Evolutionary conservation across 2,113 vertebrate species (phyloP).

Genomic region (Microtus richardsoni): DNA sequence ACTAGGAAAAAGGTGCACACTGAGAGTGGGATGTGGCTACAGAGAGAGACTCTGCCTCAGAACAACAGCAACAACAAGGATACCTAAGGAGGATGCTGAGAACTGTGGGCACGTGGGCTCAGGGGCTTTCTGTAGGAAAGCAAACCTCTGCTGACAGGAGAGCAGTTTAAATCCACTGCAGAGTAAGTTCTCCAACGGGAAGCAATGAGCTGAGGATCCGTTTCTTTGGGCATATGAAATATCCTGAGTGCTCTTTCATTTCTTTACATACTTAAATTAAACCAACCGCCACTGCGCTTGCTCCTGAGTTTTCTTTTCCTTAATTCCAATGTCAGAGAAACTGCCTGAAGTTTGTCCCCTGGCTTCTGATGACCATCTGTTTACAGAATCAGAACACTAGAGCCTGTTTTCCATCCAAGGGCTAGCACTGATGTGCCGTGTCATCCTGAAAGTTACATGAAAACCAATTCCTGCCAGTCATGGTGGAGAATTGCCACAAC

Average conservation of each 20-base stretch:
- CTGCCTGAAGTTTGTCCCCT: background rate
- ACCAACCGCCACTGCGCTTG: background rate
- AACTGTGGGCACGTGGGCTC: background rate
- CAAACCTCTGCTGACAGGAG: background rate
- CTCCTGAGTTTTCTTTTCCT: conserved; percentile 13
- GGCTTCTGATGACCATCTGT: background rate
- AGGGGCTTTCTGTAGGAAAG: background rate
- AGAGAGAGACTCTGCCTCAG: background rate
- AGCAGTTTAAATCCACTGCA: background rate
- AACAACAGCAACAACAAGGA: background rate
- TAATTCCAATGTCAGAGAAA: conserved; percentile 27
- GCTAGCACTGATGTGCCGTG: background rate
- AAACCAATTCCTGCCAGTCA: background rate
- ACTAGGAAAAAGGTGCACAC: background rate
- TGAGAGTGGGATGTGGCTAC: background rate
- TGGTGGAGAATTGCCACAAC: background rate
- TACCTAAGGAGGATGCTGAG: background rate
- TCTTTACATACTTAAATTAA: conserved; percentile 39
- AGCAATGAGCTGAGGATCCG: background rate
- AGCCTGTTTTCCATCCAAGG: background rate
- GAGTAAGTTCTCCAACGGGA: background rate
- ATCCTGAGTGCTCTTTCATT: background rate
- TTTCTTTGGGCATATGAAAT: background rate
- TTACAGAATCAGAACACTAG: background rate
- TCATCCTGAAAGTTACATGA: background rate